A percentile compares a stretch with the other conserved stretches of the same genome.
Evolutionary conservation across 2,888 invertebrate species (phyloP).

Genomic region (Microctonus brassicae): DNA sequence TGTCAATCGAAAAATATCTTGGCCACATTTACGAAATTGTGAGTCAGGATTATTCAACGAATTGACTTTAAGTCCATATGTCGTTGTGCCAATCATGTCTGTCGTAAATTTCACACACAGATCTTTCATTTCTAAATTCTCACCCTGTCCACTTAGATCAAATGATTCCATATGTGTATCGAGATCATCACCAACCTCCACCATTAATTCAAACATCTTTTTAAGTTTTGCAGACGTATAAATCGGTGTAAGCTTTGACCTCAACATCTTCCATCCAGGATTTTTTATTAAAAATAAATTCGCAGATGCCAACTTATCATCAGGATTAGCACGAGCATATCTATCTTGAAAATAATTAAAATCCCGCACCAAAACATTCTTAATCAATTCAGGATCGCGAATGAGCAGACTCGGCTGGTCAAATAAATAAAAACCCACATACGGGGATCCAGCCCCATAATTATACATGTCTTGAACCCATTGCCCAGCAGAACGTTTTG

Average conservation of each 20-base stretch:
- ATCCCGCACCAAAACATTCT: conserved; percentile 70
- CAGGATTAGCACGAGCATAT: conserved; percentile 55
- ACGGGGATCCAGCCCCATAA: conserved; percentile 56
- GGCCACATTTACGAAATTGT: conserved; percentile 68
- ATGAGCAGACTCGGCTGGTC: conserved; percentile 69
- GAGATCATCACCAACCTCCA: conserved; percentile 51
- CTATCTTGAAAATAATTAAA: conserved; percentile 69
- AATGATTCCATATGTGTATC: conserved; percentile 45
- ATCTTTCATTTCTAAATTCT: conserved; percentile 59
- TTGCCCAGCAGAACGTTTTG: conserved; percentile 59
- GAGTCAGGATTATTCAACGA: conserved; percentile 68
- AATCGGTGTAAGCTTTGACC: conserved; percentile 69
- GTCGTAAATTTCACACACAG: conserved; percentile 59
- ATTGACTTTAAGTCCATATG: conserved; percentile 70
- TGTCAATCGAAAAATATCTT: conserved; percentile 65
- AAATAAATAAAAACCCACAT: conserved; percentile 65
- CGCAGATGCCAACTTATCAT: too few relatives aligned
- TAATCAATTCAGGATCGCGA: conserved; percentile 70
- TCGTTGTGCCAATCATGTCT: conserved; percentile 71
- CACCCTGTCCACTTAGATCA: conserved; percentile 47
- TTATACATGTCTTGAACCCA: conserved; percentile 66
- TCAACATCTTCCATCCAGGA: conserved; percentile 68
- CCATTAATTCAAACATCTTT: conserved; percentile 58
- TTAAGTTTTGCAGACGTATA: conserved; percentile 66
- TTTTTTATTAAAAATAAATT: conserved; percentile 70